phyloP scores from a whole-genome alignment of 2,113 vertebrate species.

The Sceloporus undulatus region DNA sequence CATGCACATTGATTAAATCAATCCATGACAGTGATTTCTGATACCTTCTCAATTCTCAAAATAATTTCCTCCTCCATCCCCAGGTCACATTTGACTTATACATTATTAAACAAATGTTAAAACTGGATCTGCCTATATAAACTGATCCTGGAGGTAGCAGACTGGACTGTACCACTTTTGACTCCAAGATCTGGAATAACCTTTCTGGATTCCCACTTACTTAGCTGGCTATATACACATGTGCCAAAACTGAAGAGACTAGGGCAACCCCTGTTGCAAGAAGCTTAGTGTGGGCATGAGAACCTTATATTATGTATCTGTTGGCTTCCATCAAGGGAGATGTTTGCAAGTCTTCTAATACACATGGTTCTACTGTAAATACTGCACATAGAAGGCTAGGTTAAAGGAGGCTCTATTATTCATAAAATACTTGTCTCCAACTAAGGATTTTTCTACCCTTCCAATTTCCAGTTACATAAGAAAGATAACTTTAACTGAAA shows the following conservation, averaged over 20 bases:
- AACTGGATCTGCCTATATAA: no score
- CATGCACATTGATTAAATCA: no score
- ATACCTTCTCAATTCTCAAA: no score
- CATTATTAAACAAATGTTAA: no score
- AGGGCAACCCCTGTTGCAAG: neutral
- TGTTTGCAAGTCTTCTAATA: neutral
- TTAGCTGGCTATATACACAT: neutral
- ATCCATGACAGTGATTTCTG: no score
- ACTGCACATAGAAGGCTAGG: neutral
- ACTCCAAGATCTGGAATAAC: no score
- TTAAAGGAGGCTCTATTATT: neutral
- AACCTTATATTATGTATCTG: neutral
- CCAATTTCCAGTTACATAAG: neutral
- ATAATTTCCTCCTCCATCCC: no score
- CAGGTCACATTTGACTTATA: no score
- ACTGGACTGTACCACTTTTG: no score
- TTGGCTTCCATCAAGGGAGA: neutral
- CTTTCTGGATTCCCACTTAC: neutral
- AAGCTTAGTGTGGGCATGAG: neutral
- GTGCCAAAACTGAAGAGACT: neutral
- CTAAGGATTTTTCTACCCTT: neutral
- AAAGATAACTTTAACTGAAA: neutral
- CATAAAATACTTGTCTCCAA: neutral
- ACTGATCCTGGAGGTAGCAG: no score
- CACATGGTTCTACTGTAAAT: neutral